Base-by-base conservation (phyloP, 2,113 vertebrate genomes). In the Plecturocebus donacophilus region DNA sequence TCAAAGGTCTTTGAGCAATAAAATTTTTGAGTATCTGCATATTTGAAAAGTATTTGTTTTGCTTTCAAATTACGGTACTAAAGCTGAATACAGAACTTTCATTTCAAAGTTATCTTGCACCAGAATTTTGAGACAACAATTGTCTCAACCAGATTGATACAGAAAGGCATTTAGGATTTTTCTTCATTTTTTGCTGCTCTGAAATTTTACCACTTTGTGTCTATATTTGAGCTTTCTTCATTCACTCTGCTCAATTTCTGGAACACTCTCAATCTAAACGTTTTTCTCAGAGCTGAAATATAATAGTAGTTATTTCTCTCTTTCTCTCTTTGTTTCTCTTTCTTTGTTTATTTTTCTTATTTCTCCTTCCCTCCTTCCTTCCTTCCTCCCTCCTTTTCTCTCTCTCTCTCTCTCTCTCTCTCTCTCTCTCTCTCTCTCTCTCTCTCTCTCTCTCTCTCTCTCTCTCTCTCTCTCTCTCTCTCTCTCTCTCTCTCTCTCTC, bases 371-470 rank as follows among this genome's bases (percentile, higher is more conserved):
- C 32, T 32, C 27, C 64, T 66, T 35, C 32, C 64, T 66, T 21
- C 61, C 19, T 30, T 13, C 61, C 21, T 23, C 2, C 56, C 21
- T 23, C 1, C 25, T 13, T 32, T 1, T 2, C 17, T 35, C 0
- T 17, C 13, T 32, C 17, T 30, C 23, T 3, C 13, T 11, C 6
- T 66, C 5, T 0, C 16, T 19, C 10, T 27, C 13, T 5, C 12
- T 11, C 30, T 5, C 13, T n/a, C 1, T 13, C 13, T 45, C 45
- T 27, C 4, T 3, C 7, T 11, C 0, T 12, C 13, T n/a, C n/a
- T n/a, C n/a, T n/a, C n/a, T n/a, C n/a, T n/a, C n/a, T n/a, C n/a
- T n/a, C n/a, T n/a, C n/a, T n/a, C n/a, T n/a, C n/a, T n/a, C n/a
- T n/a, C n/a, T n/a, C n/a, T n/a, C n/a, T n/a, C n/a, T n/a, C n/a